Evolutionary conservation across 1,140 invertebrate species (phyloP).

Genomic region (Lasioglossum baleicum): DNA sequence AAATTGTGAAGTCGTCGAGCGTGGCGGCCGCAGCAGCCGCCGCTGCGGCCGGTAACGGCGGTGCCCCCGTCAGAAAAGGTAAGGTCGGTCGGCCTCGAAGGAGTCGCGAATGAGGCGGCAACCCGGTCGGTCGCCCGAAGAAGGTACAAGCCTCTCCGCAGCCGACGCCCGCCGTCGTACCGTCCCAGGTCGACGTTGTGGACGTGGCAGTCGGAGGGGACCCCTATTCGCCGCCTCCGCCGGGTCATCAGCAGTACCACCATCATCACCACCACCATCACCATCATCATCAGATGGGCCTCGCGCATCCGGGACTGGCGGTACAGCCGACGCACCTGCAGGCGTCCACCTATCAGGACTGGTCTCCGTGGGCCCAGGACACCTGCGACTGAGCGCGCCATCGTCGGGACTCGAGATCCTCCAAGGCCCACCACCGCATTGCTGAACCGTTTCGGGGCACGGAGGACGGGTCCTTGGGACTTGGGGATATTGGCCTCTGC

Average conservation of each 20-base stretch:
- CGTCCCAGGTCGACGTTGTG: conserved; percentile 70
- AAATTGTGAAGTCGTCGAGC: conserved; percentile 87
- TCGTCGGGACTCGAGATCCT: neutral
- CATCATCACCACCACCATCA: conserved; percentile 68
- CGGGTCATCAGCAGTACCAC: conserved; percentile 77
- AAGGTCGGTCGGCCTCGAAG: conserved; percentile 86
- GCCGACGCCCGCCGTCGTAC: conserved; percentile 65
- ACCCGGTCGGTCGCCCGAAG: conserved; percentile 80
- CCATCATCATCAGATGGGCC: conserved; percentile 70
- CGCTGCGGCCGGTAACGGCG: conserved; percentile 80
- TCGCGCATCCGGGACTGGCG: conserved; percentile 69
- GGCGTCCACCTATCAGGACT: conserved; percentile 73
- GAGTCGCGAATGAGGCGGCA: conserved; percentile 85
- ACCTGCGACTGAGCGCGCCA: conserved; percentile 71
- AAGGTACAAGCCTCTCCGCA: conserved; percentile 75
- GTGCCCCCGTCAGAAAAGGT: conserved; percentile 88
- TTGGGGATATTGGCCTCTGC: too few species aligned
- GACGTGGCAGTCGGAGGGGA: conserved; percentile 74
- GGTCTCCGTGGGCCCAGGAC: conserved; percentile 74
- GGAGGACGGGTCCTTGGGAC: too few species aligned
- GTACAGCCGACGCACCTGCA: conserved; percentile 65
- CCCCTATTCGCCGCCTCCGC: conserved; percentile 78
- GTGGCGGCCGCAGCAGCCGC: conserved; percentile 79
- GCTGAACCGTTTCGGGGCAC: too few species aligned
- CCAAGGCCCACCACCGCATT: too few species aligned